phyloP scores from a whole-genome alignment of 2,113 vertebrate genomes.

The Ibidorhyncha struthersii region DNA sequence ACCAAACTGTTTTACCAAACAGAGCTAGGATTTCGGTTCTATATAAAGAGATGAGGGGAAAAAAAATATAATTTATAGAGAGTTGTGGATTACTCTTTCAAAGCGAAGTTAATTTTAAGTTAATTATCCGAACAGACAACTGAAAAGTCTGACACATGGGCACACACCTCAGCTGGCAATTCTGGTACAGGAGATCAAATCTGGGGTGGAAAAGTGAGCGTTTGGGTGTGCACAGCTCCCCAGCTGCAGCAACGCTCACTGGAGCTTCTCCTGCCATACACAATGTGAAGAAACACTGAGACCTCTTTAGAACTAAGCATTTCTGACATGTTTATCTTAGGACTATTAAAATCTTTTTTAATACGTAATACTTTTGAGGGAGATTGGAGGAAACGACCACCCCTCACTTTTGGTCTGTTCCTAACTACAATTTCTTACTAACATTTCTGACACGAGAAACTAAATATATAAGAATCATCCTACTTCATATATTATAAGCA shows the following conservation, averaged over 20 bases:
- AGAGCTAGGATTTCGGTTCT: constrained; percentile 1
- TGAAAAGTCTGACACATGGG: background rate
- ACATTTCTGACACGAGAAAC: background rate
- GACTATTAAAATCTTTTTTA: background rate
- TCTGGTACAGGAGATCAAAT: background rate
- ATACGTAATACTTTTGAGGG: background rate
- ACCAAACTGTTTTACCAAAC: constrained; percentile 24
- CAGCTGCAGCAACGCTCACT: background rate
- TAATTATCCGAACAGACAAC: background rate
- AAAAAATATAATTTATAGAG: background rate
- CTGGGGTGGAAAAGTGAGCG: background rate
- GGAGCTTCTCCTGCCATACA: background rate
- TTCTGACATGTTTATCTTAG: background rate
- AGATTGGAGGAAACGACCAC: background rate
- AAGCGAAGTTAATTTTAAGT: background rate
- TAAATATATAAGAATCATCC: background rate
- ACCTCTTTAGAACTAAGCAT: background rate
- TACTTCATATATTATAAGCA: background rate
- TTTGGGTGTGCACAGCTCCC: background rate
- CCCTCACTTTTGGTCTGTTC: background rate
- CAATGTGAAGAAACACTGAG: background rate
- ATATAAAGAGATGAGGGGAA: background rate
- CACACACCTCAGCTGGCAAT: background rate
- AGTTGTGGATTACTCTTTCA: background rate
- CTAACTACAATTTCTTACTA: background rate